phyloP scores from a whole-genome alignment of 2,797 vertebrate genomes.

The Spheniscus humboldti region DNA sequence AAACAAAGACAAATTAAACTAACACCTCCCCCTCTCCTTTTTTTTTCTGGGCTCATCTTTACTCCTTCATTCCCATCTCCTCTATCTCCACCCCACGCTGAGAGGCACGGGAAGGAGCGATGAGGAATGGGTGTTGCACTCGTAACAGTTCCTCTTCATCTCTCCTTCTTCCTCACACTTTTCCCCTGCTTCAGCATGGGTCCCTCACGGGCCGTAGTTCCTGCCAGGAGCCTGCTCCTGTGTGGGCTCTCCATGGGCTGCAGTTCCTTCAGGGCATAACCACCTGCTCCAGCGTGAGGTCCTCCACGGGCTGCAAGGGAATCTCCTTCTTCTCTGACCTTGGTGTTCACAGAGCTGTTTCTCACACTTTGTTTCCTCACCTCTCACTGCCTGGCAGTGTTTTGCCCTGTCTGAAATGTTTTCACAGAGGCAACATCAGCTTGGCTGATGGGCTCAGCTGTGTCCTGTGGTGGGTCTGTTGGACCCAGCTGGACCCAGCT shows the following conservation, averaged over 20 bases:
- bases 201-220: not conserved
- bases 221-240: not conserved
- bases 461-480: not conserved
- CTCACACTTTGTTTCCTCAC: not conserved
- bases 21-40: fast-evolving
- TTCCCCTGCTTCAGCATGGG: not conserved
- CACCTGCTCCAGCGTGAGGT: fast-evolving
- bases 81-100: not conserved
- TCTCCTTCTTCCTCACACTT: not conserved
- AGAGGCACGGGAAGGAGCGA: not conserved
- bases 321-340: not conserved
- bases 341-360: not conserved
- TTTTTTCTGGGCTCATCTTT: not conserved
- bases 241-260: not conserved
- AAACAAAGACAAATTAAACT: not conserved
- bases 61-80: not conserved
- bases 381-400: not conserved
- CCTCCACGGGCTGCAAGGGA: not conserved
- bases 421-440: not conserved
- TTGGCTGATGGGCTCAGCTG: not conserved
- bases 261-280: not conserved
- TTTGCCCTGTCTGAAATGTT: not conserved
- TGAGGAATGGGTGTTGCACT: not conserved
- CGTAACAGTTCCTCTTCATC: not conserved
- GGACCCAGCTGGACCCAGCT: not conserved